These are phyloP conservation scores for Isaurus tuberculatus DNA, from an alignment of 92 coral and sea anemone genomes.

Conservation along the genomic window DNA sequence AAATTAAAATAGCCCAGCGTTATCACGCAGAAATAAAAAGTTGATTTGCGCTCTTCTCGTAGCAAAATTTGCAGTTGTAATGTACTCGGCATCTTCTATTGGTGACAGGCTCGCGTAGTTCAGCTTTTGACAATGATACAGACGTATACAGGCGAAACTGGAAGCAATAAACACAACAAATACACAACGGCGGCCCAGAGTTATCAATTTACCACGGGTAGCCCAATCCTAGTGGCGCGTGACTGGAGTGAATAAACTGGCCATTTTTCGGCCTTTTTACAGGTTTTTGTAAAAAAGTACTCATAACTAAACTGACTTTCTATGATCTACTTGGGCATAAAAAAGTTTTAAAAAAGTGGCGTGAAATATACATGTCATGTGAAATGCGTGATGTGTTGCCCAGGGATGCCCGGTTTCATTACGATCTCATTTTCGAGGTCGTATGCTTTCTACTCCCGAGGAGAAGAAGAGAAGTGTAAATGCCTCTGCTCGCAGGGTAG, in stretches of 20 bases:
- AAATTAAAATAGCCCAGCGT: constrained; percentile 31
- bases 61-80: constrained; percentile 33
- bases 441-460: too few species aligned
- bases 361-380: constrained; percentile 28
- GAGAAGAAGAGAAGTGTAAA: too few species aligned
- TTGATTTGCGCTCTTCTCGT: constrained; percentile 33
- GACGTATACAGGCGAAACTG: constrained; percentile 39
- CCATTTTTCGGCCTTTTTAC: not conserved
- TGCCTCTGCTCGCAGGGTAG: too few species aligned
- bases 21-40: constrained; percentile 33
- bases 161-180: constrained; percentile 37
- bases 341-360: not conserved
- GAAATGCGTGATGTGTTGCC: not conserved
- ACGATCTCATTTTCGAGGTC: constrained; percentile 6
- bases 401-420: not conserved
- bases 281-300: constrained; percentile 27
- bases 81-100: constrained; percentile 23
- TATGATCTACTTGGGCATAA: constrained; percentile 12
- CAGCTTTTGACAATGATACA: constrained; percentile 32
- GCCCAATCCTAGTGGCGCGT: constrained; percentile 20
- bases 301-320: constrained; percentile 10
- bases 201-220: constrained; percentile 31
- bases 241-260: constrained; percentile 27
- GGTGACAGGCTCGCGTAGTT: constrained; percentile 30
- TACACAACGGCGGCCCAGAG: constrained; percentile 33